Percentiles rank a stretch among this genome's conserved stretches.
phyloP scores from a whole-genome alignment of 2,888 invertebrate species.

The Drosophila vallismaia region DNA sequence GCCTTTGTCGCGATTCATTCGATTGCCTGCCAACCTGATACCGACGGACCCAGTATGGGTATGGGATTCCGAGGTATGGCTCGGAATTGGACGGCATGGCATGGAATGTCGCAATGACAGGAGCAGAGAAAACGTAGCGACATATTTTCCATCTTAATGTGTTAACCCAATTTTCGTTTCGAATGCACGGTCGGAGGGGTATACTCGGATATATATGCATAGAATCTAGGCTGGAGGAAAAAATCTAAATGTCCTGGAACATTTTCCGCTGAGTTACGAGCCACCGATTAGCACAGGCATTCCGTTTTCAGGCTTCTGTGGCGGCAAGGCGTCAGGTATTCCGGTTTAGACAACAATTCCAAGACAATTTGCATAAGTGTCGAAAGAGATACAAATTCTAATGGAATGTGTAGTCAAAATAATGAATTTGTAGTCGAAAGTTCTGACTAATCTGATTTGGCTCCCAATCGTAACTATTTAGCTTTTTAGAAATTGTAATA shows the following conservation, averaged over 20 bases:
- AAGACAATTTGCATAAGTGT: slow-evolving; percentile 65
- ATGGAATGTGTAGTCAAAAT: slow-evolving; percentile 8
- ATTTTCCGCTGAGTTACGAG: slow-evolving; percentile 60
- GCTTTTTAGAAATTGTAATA: too few species aligned
- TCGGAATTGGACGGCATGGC: slow-evolving; percentile 5
- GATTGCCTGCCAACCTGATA: slow-evolving; percentile 70
- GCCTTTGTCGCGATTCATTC: slow-evolving; percentile 75
- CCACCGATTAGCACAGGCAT: slow-evolving; percentile 28
- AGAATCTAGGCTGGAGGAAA: slow-evolving; percentile 10
- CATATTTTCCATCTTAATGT: slow-evolving; percentile 62
- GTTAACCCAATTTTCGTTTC: slow-evolving; percentile 72
- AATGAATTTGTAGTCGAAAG: slow-evolving; percentile 2
- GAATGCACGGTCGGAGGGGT: slow-evolving; percentile 39
- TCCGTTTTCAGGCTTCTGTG: slow-evolving; percentile 6
- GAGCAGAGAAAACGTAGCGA: slow-evolving; percentile 31
- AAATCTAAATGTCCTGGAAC: slow-evolving; percentile 44
- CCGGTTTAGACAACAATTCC: slow-evolving; percentile 26
- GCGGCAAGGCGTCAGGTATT: slow-evolving; percentile 10
- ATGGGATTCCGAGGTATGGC: slow-evolving; percentile 7
- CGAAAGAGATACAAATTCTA: slow-evolving; percentile 32
- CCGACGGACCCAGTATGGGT: slow-evolving; percentile 8
- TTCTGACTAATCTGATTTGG: too few species aligned
- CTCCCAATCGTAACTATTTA: too few species aligned
- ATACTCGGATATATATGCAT: neutral
- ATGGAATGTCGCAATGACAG: slow-evolving; percentile 37